Evolutionary conservation across 2,888 invertebrate genomes (phyloP).

Genomic region (Mesoligia furuncula): DNA sequence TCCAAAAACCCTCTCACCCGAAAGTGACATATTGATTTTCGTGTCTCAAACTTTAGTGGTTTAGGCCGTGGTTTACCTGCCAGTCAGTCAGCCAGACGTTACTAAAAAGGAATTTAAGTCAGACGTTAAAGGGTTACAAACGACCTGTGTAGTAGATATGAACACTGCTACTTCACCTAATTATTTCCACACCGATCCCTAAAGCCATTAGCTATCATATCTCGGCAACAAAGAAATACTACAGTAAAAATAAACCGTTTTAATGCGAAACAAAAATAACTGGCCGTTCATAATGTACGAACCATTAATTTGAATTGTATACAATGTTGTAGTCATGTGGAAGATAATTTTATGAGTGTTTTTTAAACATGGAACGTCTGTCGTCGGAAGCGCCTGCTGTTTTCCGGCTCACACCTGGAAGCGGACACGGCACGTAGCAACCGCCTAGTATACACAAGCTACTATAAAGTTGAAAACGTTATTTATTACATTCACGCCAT

Average conservation of each 20-base stretch:
- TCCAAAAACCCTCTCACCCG: neutral
- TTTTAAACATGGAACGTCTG: slow-evolving; percentile 55
- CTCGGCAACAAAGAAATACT: slow-evolving; percentile 51
- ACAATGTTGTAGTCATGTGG: slow-evolving; percentile 72
- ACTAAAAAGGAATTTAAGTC: neutral
- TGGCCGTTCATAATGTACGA: slow-evolving; percentile 74
- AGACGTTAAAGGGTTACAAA: slow-evolving; percentile 4
- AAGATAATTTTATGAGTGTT: slow-evolving; percentile 72
- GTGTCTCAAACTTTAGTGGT: neutral
- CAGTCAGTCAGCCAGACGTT: neutral
- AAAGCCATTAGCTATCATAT: slow-evolving; percentile 61
- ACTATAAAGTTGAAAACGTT: neutral
- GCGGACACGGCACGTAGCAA: slow-evolving; percentile 15
- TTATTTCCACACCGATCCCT: slow-evolving; percentile 41
- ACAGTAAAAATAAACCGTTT: slow-evolving; percentile 71
- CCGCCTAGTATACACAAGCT: neutral
- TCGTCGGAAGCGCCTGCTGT: slow-evolving; percentile 43
- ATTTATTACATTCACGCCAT: slow-evolving; percentile 5
- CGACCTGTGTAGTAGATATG: neutral
- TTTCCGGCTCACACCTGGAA: slow-evolving; percentile 41
- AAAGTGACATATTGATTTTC: neutral
- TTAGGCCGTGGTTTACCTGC: too few relatives aligned
- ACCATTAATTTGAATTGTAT: slow-evolving; percentile 80
- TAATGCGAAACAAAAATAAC: slow-evolving; percentile 80
- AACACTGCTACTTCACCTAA: slow-evolving; percentile 34